Conservation (phyloP, 2,797 vertebrate genomes). For the Glyptemys insculpta region DNA sequence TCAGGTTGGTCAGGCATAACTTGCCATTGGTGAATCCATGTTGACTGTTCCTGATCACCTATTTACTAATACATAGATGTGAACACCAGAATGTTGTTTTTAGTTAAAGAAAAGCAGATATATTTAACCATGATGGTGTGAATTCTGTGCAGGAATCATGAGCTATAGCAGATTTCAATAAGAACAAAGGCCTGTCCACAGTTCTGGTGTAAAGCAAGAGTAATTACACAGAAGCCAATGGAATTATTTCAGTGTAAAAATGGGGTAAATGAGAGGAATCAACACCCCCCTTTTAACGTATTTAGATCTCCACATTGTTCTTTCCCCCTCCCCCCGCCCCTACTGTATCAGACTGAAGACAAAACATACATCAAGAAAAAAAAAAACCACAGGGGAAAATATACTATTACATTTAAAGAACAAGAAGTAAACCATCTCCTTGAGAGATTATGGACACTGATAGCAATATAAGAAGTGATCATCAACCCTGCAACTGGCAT, state of each 20-base stretch:
- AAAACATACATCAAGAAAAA: background rate
- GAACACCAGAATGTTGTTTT: background rate
- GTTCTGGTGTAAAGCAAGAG: background rate
- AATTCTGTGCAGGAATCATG: background rate
- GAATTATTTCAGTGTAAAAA: background rate
- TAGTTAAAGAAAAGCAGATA: background rate
- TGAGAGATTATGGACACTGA: background rate
- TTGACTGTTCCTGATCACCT: too few relatives aligned
- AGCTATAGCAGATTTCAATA: background rate
- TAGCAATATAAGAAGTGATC: conserved; percentile 18
- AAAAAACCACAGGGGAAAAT: conserved; percentile 27
- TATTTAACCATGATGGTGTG: background rate
- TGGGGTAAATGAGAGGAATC: background rate
- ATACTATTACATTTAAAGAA: conserved; percentile 31
- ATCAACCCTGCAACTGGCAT: background rate
- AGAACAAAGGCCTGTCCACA: background rate
- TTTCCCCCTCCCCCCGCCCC: background rate
- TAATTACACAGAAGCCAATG: background rate
- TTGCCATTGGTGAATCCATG: too few relatives aligned
- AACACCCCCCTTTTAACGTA: background rate
- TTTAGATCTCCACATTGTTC: background rate
- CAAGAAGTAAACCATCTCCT: conserved; percentile 31
- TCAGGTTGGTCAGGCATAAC: too few relatives aligned
- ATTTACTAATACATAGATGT: background rate
- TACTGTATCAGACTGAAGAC: background rate